A percentile compares a stretch with the other conserved stretches of the same genome.
phyloP scores from a whole-genome alignment of 2,888 invertebrate species.

The Sarcophaga caerulescens region DNA sequence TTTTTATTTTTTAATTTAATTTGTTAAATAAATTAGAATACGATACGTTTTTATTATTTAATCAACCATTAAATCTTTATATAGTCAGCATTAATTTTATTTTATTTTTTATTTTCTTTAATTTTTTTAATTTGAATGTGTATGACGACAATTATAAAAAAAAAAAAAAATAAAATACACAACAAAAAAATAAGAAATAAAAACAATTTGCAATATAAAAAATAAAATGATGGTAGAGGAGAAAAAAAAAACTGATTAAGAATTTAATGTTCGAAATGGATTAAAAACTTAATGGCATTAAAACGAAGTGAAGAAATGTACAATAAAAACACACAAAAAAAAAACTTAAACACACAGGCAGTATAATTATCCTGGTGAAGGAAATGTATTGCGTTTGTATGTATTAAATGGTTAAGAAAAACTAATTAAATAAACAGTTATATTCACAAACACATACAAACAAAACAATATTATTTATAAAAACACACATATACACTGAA shows the following conservation, averaged over 20 bases:
- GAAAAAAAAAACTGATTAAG: slow-evolving; percentile 60
- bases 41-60: not conserved
- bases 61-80: not conserved
- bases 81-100: not conserved
- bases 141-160: slow-evolving; percentile 20
- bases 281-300: slow-evolving; percentile 67
- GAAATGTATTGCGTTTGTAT: not conserved
- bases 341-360: slow-evolving; percentile 63
- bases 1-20: not conserved
- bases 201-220: slow-evolving; percentile 57
- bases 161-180: too few species aligned
- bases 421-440: slow-evolving; percentile 55
- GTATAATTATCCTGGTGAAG: slow-evolving; percentile 47
- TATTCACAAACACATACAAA: slow-evolving; percentile 22
- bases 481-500: slow-evolving; percentile 31
- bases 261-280: slow-evolving; percentile 70
- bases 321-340: slow-evolving; percentile 62
- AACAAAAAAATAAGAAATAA: slow-evolving; percentile 33
- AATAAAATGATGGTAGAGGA: not conserved
- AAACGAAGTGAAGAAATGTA: slow-evolving; percentile 66
- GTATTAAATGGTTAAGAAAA: not conserved
- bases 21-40: not conserved
- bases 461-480: slow-evolving; percentile 40
- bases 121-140: slow-evolving; percentile 36
- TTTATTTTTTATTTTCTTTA: slow-evolving; percentile 18